Conservation (phyloP, 2,888 invertebrate genomes). For the Sphaerophoria rueppellii region DNA sequence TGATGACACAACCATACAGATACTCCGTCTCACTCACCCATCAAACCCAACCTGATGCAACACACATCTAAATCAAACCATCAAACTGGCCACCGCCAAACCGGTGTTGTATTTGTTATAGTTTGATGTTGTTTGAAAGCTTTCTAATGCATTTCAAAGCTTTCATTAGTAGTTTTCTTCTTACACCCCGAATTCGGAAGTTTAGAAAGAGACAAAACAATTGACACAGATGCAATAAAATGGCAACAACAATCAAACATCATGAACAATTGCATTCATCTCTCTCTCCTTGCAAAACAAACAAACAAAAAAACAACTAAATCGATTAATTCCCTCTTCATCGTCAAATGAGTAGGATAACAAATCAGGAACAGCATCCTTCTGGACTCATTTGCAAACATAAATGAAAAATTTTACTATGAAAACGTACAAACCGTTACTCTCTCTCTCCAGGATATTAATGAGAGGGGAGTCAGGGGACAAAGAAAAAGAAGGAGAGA, state of each 20-base stretch:
- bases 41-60: conserved; percentile 53
- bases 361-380: conserved; percentile 40
- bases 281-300: conserved; percentile 17
- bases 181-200: background rate
- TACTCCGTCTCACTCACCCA: conserved; percentile 10
- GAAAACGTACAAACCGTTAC: conserved; percentile 59
- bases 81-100: too few species aligned
- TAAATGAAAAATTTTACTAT: conserved; percentile 52
- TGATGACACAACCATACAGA: conserved; percentile 21
- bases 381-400: background rate
- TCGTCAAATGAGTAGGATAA: conserved; percentile 13
- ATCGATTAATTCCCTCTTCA: conserved; percentile 67
- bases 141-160: conserved; percentile 68
- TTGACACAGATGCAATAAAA: conserved; percentile 62
- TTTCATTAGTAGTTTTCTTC: background rate
- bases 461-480: background rate
- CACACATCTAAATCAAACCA: background rate
- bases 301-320: conserved; percentile 25
- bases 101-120: conserved; percentile 1
- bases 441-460: background rate
- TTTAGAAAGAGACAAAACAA: conserved; percentile 63
- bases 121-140: conserved; percentile 36
- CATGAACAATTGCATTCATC: conserved; percentile 56
- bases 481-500: conserved; percentile 44
- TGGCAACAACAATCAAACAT: conserved; percentile 53